phyloP scores from a whole-genome alignment of 2,113 vertebrate genomes.

The Petaurus breviceps region DNA sequence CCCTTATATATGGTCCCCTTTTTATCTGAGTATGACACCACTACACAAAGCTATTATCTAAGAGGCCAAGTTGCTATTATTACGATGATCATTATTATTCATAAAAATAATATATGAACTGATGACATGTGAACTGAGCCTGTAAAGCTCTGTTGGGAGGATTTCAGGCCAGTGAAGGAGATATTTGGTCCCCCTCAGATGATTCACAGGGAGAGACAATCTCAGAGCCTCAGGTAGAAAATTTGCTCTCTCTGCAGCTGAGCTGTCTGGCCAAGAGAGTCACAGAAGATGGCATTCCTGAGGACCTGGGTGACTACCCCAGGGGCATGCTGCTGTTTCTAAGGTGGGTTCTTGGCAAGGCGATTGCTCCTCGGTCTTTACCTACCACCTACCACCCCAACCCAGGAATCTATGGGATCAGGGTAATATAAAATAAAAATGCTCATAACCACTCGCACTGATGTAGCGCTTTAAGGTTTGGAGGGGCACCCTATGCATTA shows the following conservation, averaged over 20 bases:
- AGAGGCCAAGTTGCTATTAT: not conserved
- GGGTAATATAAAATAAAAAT: not conserved
- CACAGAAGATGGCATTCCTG: not conserved
- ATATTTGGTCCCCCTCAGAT: not conserved
- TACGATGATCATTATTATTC: not conserved
- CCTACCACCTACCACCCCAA: not conserved
- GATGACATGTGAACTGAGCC: not conserved
- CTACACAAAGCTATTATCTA: not conserved
- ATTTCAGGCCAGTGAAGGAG: not conserved
- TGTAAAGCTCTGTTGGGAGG: not conserved
- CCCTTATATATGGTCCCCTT: not conserved
- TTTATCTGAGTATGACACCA: not conserved
- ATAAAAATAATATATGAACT: not conserved
- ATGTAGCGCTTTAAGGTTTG: not conserved
- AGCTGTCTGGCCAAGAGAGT: constrained; percentile 76
- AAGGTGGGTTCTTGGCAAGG: constrained; percentile 59
- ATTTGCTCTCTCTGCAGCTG: constrained; percentile 70
- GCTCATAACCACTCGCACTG: not conserved
- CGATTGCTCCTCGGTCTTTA: not conserved
- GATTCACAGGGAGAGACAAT: not conserved
- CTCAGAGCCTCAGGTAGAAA: not conserved
- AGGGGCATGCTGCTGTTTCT: constrained; percentile 77
- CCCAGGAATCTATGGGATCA: not conserved
- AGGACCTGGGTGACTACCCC: constrained; percentile 75
- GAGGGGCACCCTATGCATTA: not conserved